Evolutionary conservation across 2,113 vertebrate species (phyloP).

Genomic region (Hystrix brachyura): DNA sequence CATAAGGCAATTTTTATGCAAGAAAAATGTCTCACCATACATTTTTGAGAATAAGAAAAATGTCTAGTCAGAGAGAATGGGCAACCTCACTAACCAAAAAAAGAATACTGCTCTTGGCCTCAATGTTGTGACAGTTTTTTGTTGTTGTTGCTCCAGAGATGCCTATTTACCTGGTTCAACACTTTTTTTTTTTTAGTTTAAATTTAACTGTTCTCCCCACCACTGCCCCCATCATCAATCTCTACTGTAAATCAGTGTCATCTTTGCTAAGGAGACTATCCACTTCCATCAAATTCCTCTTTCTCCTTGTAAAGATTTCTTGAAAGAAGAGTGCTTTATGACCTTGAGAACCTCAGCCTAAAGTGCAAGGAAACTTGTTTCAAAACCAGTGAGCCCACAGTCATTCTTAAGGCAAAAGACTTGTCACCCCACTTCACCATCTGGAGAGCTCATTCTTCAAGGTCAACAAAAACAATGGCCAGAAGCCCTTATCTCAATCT

Average conservation of each 20-base stretch:
- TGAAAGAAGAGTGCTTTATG: background rate
- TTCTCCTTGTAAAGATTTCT: slow-evolving; percentile 32
- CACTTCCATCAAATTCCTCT: background rate
- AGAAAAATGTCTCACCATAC: background rate
- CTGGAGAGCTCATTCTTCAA: background rate
- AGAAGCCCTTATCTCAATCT: background rate
- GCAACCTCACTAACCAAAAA: background rate
- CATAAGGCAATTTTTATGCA: background rate
- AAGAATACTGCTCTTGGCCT: background rate
- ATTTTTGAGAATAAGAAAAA: slow-evolving; percentile 50
- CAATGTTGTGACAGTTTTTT: background rate
- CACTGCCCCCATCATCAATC: background rate
- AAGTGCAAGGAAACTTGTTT: slow-evolving; percentile 1
- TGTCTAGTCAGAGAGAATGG: background rate
- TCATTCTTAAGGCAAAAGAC: background rate
- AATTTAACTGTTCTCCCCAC: background rate
- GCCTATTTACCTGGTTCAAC: background rate
- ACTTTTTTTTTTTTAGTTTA: background rate
- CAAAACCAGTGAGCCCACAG: background rate
- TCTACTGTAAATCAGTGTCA: background rate
- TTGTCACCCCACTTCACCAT: background rate
- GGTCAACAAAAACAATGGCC: background rate
- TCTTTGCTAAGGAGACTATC: background rate
- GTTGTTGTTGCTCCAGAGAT: background rate
- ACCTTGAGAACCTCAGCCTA: background rate